phyloP scores from a whole-genome alignment of 2,113 vertebrate species.

The Malaclemys terrapin region DNA sequence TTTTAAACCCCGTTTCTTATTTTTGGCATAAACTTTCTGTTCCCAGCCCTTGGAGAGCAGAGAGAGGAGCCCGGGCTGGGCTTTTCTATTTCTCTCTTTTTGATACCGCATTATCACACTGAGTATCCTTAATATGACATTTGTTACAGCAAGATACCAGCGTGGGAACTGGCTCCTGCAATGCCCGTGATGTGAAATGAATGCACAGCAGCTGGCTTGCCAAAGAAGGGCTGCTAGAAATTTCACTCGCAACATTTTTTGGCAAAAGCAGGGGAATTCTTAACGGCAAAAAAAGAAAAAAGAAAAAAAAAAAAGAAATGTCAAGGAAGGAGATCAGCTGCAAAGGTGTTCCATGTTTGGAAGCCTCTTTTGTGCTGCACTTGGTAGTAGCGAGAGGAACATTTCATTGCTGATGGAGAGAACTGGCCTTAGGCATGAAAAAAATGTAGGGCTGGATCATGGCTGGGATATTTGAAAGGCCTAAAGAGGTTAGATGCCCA shows the following conservation, averaged over 20 bases:
- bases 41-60: not conserved
- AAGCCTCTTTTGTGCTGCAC: not conserved
- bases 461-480: not conserved
- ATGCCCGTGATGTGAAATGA: not conserved
- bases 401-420: not conserved
- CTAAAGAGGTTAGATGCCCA: not conserved
- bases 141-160: not conserved
- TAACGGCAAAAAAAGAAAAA: not conserved
- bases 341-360: not conserved
- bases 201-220: not conserved
- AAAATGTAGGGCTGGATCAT: not conserved
- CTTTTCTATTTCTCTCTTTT: not conserved
- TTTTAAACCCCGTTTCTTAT: constrained; percentile 25
- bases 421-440: not conserved
- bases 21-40: constrained; percentile 40
- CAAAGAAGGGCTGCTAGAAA: not conserved
- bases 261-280: not conserved
- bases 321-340: not conserved
- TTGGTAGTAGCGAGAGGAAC: not conserved
- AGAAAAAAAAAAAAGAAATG: not conserved
- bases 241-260: not conserved
- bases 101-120: not conserved
- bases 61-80: not conserved
- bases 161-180: not conserved
- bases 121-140: not conserved